A percentile compares a stretch with the other conserved stretches of the same genome.
These are phyloP conservation scores for Heliconius eleuchia DNA, from an alignment of 1,140 invertebrate genomes.

Conservation along the genomic window DNA sequence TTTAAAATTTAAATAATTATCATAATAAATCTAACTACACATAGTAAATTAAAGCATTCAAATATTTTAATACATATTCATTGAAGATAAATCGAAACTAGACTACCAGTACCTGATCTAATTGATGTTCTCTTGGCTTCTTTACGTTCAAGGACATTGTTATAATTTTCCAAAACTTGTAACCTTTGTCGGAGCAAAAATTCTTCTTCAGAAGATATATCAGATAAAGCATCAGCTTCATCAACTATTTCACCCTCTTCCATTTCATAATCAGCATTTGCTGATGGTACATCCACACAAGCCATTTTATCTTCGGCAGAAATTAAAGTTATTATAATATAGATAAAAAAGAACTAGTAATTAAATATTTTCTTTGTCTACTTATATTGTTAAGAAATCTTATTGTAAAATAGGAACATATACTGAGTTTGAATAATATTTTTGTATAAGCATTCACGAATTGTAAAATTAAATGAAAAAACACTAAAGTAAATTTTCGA, in stretches of 20 bases:
- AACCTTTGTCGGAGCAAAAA: conserved; percentile 67
- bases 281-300: conserved; percentile 50
- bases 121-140: conserved; percentile 61
- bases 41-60: not conserved
- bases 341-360: not conserved
- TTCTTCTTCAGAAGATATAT: conserved; percentile 75
- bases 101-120: conserved; percentile 46
- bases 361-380: not conserved
- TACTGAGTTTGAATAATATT: not conserved
- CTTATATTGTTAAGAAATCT: not conserved
- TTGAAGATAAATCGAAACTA: not conserved
- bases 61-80: too few species aligned
- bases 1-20: too few species aligned
- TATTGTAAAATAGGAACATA: conserved; percentile 11
- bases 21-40: not conserved
- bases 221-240: conserved; percentile 64
- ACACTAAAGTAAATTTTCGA: not conserved
- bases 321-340: not conserved
- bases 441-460: not conserved
- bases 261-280: conserved; percentile 66
- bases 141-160: conserved; percentile 72
- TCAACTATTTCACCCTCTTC: conserved; percentile 76
- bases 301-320: conserved; percentile 48
- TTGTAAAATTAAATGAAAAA: not conserved
- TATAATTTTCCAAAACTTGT: conserved; percentile 72